Evolutionary conservation across 92 coral and sea anemone genomes (phyloP), one percentile per base, ranked within the genome.

Genomic region (Palythoa grandiflora): DNA sequence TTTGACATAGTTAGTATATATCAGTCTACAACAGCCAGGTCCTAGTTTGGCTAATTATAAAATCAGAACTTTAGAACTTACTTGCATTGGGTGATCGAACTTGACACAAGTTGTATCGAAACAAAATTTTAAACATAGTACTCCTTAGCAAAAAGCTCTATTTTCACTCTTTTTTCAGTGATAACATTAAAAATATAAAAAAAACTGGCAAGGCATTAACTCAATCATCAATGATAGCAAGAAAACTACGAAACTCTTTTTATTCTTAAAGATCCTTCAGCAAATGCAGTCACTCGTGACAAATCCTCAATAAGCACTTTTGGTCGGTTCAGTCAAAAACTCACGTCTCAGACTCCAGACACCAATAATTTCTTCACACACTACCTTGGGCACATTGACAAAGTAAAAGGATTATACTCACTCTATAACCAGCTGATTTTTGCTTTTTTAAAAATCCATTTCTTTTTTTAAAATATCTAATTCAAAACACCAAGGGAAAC

Each of bases 241-340:
- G 78, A 73, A 73, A 20, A 61, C 10, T 47, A 71, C 71, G 50
- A 84, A 71, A 71, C 77, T 20, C 48, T 84, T 40, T 12, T 71
- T n/a, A 71, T 70, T 20, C 88, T 84, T 84, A 71, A 84, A 70
- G 88, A 71, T 84, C 79, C 88, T 17, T 52, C 44, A 35, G 54
- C 83, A 77, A 77, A 77, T 55, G 6, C 77, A 47, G 63, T 84
- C 40, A 73, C 59, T 51, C 14, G 48, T 73, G 88, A 84, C 55
- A 71, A 51, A 68, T 84, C 37, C 52, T 71, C 35, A 84, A 84
- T 38, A 71, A 59, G 37, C 88, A 84, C 50, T 84, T 84, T 71
- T 48, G 71, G 48, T 84, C 88, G 48, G 88, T 84, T 68, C 28
- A 80, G 88, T 50, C 48, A 38, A 52, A 84, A 84, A 20, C 78